Conservation (phyloP, 2,113 vertebrate species). For the Cricetomys ansorgei region DNA sequence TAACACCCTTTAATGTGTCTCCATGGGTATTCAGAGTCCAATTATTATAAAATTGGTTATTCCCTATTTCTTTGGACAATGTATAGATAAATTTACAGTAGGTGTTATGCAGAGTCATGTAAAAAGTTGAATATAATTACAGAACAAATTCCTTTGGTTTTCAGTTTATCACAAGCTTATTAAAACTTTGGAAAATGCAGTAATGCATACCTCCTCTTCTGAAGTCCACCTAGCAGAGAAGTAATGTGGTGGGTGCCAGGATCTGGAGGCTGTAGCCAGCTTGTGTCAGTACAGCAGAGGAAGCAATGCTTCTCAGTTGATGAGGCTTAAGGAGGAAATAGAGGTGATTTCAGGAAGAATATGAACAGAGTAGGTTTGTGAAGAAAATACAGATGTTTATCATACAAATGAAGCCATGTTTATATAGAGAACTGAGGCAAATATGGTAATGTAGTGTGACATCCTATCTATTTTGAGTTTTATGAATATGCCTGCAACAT, state of each 20-base stretch:
- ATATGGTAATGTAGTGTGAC: not conserved
- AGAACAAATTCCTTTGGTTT: constrained; percentile 27
- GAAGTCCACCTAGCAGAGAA: not conserved
- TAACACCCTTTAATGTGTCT: not conserved
- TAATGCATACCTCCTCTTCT: not conserved
- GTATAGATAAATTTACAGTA: not conserved
- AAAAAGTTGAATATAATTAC: not conserved
- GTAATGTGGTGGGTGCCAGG: not conserved
- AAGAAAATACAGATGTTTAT: not conserved
- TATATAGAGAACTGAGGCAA: not conserved
- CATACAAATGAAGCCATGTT: not conserved
- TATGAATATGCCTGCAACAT: not conserved
- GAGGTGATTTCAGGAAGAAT: not conserved
- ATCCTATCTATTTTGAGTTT: not conserved
- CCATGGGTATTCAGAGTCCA: not conserved
- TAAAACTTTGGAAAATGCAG: not conserved
- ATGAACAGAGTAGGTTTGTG: not conserved
- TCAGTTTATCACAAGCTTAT: not conserved
- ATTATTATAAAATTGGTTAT: not conserved
- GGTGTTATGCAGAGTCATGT: not conserved
- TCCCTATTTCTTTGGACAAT: not conserved
- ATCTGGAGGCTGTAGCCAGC: not conserved
- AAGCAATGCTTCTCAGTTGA: no score
- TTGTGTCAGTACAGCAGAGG: not conserved
- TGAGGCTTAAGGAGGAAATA: not conserved